Evolutionary conservation across 2,888 invertebrate species (phyloP), one percentile per base, ranked within the genome.

Genomic region (Meta bourneti): DNA sequence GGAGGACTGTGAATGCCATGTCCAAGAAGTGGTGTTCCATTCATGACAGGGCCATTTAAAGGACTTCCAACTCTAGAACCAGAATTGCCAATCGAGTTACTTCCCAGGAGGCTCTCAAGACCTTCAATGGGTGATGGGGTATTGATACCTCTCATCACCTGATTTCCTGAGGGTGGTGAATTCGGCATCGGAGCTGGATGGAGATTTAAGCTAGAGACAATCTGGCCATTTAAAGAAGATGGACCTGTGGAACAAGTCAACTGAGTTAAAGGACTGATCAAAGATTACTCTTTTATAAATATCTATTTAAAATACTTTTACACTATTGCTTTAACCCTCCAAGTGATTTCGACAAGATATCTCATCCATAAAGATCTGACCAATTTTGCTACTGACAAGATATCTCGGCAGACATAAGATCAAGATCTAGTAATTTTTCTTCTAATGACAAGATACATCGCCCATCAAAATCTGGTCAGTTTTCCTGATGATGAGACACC

Each of bases 151-250:
- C 86, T 20, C 74, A 93, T 81, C 19, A 74, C 79, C 13, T 77
- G 86, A 84, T 79, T 93, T 48, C 93, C 89, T 69, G 93, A 77
- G 20, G 93, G 89, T 93, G 81, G 93, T 89, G 88, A 93, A 93
- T 79, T 94, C 86, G 72, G 94, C 69, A 89, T 91, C 34, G 69
- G 93, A 71, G 82, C 86, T 81, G 82, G 93, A 92, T 93, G 94
- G 86, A 94, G 92, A 90, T 93, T 94, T 92, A 94, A 91, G 11
- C 94, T 94, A 49, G 94, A 93, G 51, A 95, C 93, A 72, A 94
- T 93, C 82, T 94, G 94, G 7, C 94, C 94, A 93, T 95, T 94
- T 90, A 95, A 89, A 16, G 94, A 93, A 11, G 95, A 93, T 86
- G 94, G 94, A 93, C 94, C 95, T 94, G 92, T 74, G 54, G 6